phyloP scores from a whole-genome alignment of 2,888 invertebrate genomes.

The Conchocele bisecta region DNA sequence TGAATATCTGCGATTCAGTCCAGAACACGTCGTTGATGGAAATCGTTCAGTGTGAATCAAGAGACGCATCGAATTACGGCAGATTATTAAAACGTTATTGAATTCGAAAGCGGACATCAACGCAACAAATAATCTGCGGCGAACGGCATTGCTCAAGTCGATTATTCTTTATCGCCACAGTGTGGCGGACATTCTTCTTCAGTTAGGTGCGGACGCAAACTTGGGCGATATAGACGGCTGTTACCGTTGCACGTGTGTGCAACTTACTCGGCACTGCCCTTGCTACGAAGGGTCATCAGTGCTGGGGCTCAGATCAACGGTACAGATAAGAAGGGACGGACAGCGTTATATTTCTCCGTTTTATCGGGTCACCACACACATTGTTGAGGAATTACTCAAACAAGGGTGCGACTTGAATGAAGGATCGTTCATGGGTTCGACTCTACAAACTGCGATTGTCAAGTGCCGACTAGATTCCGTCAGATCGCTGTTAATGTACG shows the following conservation, averaged over 20 bases:
- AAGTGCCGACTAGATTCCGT: slow-evolving; percentile 52
- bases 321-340: slow-evolving; percentile 59
- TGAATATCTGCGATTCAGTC: too few species aligned
- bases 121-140: slow-evolving; percentile 60
- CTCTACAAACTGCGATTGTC: slow-evolving; percentile 58
- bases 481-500: slow-evolving; percentile 39
- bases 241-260: slow-evolving; percentile 68
- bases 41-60: too few species aligned
- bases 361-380: slow-evolving; percentile 57
- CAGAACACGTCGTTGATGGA: too few species aligned
- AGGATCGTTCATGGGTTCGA: slow-evolving; percentile 47
- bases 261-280: slow-evolving; percentile 55
- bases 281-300: slow-evolving; percentile 51
- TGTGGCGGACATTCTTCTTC: slow-evolving; percentile 55
- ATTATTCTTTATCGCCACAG: slow-evolving; percentile 60
- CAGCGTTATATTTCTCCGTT: slow-evolving; percentile 63
- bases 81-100: slow-evolving; percentile 45
- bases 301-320: slow-evolving; percentile 57
- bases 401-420: slow-evolving; percentile 53
- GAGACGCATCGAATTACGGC: too few species aligned
- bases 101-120: slow-evolving; percentile 63
- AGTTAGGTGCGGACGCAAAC: slow-evolving; percentile 63
- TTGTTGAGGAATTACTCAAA: slow-evolving; percentile 51
- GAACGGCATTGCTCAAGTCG: slow-evolving; percentile 71
- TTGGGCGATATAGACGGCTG: slow-evolving; percentile 64